Base-by-base conservation (phyloP, 2,888 invertebrate species). In the Allygus modestus region DNA sequence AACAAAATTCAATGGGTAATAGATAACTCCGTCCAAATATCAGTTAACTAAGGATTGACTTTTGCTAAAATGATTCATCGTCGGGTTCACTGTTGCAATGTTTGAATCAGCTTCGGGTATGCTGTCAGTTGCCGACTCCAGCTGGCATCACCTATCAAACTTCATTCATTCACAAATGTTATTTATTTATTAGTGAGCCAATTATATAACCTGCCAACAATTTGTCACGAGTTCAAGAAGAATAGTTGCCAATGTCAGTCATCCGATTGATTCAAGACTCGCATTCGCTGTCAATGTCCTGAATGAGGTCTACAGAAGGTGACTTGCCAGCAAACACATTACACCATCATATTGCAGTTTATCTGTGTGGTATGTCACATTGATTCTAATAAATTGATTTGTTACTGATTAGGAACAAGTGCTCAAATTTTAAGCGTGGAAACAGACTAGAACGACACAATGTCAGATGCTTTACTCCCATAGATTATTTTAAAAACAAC, bases 131-230 rank as follows among this genome's bases (percentile, higher is more conserved):
- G 65, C 0, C 5, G 26, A 28, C 4, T 65, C 65, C 28, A 65
- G 65, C 28, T 65, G 65, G 65, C 65, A 65, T 28, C n/a, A 4
- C 0, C 17, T 65, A 15, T 65, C 5, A 65, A 65, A 65, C 17
- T 31, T 65, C 28, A 31, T 65, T 65, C 65, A 65, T 65, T 65
- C 65, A 12, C 11, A 65, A 65, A 65, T 26, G 65, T 28, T 65
- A 28, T 65, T 65, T 65, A 58, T 31, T 65, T 28, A 65, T 65
- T 9, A 65, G 12, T 9, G 17, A 65, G 65, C 65, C 31, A 65
- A 65, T 65, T 28, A 65, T 12, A 15, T 15, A 17, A 65, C 65
- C 65, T 65, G 65, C 65, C 65, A 65, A 65, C 1, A 65, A 65
- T 65, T 26, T 31, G 31, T 15, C 28, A 15, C 0, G 15, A 31